Base-by-base conservation (phyloP, 2,113 vertebrate genomes). In the Eulemur macaco region DNA sequence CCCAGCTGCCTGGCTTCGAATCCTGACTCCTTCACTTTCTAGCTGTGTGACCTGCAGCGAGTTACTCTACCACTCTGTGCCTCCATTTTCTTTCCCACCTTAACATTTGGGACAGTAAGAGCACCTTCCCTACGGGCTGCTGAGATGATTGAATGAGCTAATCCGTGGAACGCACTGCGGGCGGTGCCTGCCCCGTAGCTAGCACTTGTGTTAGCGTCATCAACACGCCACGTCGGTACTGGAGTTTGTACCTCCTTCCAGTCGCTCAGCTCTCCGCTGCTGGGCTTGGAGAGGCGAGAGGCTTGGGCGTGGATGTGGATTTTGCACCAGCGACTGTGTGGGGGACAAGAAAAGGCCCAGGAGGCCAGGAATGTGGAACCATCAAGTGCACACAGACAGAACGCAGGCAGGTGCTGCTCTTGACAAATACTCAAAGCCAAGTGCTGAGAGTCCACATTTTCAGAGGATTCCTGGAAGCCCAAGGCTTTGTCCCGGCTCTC, bases 161-260 rank as follows among this genome's bases (percentile, higher is more conserved):
- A n/a, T 29, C 8, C 23, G 1, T 0, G 10, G 66, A 14, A 3
- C 3, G 5, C 3, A 0, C 21, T 21, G 1, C 1, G 27, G 74
- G 31, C 45, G 3, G 27, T 1, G 12, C 9, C 63, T 13, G 13
- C 31, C 18, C 10, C 0, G 0, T 0, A 2, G 21, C 0, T 12
- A 56, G 80, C 39, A 13, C 0, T 37, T 11, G 1, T 8, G 17
- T 15, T 20, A 20, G 11, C 6, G 0, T 6, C 8, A 3, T 66
- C 6, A n/a, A 21, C 18, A 0, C 14, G 25, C 18, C 6, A 0
- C 4, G 3, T 12, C 0, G 25, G 39, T 9, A 1, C 1, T 6
- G 10, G 3, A 2, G 7, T 34, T 6, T 8, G 4, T 0, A 13
- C 47, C 39, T 27, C 56, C 80, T 77, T 54, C 29, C 8, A 18